Conservation (phyloP, 2,888 invertebrate genomes). For the Diadegma fenestrale region DNA sequence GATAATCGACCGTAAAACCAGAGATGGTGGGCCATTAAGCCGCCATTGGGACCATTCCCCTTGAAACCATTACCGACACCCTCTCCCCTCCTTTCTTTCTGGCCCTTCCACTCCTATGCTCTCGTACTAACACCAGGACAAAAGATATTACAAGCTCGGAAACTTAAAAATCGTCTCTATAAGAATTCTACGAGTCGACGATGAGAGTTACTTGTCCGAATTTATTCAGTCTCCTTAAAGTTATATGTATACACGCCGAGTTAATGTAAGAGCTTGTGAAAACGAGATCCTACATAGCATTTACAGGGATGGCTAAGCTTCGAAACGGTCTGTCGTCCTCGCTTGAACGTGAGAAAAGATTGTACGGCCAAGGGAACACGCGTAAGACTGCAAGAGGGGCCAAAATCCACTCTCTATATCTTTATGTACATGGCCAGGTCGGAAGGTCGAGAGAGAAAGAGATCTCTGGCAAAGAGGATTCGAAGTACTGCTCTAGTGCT, state of each 20-base stretch:
- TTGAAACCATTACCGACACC: conserved; percentile 71
- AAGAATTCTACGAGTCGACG: conserved; percentile 48
- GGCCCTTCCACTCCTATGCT: neutral
- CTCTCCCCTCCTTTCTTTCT: neutral
- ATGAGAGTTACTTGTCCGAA: conserved; percentile 46
- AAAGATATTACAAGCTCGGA: conserved; percentile 64
- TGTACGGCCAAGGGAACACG: conserved; percentile 58
- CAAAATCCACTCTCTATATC: conserved; percentile 19
- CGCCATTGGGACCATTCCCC: conserved; percentile 68
- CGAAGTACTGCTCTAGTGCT: conserved; percentile 71
- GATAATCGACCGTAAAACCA: conserved; percentile 84
- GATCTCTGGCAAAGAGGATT: conserved; percentile 81
- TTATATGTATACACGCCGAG: conserved; percentile 77
- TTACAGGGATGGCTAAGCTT: conserved; percentile 57
- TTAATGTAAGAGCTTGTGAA: conserved; percentile 72
- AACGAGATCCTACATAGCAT: conserved; percentile 53
- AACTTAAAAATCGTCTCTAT: conserved; percentile 66
- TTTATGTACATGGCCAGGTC: conserved; percentile 41
- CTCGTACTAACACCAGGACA: conserved; percentile 17
- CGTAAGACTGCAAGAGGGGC: conserved; percentile 63
- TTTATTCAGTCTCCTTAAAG: conserved; percentile 76
- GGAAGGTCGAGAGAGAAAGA: conserved; percentile 66
- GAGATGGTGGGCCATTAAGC: conserved; percentile 76
- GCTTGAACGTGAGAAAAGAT: conserved; percentile 57
- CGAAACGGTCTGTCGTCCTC: conserved; percentile 61